Base-by-base conservation (phyloP, 1,140 invertebrate genomes). In the Zaprionus taronus region DNA sequence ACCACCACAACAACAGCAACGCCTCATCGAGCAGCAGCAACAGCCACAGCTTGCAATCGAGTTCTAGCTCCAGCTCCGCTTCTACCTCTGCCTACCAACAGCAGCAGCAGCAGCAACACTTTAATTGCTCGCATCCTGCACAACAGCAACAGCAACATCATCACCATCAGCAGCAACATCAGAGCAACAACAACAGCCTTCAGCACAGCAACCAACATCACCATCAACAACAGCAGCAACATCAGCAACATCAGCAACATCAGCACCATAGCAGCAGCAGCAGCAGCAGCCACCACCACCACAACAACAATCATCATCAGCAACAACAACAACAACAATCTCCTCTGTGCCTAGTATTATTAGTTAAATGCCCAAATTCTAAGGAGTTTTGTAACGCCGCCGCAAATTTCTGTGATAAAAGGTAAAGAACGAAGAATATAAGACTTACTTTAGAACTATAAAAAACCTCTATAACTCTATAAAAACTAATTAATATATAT, bases 391-490 rank as follows among this genome's bases (percentile, higher is more conserved):
- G 91, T 91, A 92, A 92, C 83, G 91, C 91, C 83, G 86, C 89
- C 82, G 85, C 83, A 85, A 92, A 91, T 92, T 92, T 92, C 91
- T 92, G 91, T 92, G 91, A 92, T 92, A 92, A 92, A 92, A 92
- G 91, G 91, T 92, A 92, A 92, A 84, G 81, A 68, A 55, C 4
- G 2, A 31, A 11, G 28, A 28, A 11, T 31, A 31, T 28, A 28
- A 6, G 26, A 28, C 1, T 28, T 28, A 7, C 0, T 28, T 28
- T 28, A 7, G 5, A 28, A 11, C 28, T 31, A 9, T 31, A 7
- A 0, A 28, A 28, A 28, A 28, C 26, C 26, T 9, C 28, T 9
- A 31, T 7, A 31, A 31, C 28, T 2, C 28, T 31, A 7, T 31
- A 31, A 31, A 17, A 64, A 26, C 11, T 36, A 34, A 61, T 41